These are phyloP conservation scores for Amphimedon queenslandica DNA, from an alignment of 37 sponge, comb jelly and placozoan genomes.

Conservation along the genomic window DNA sequence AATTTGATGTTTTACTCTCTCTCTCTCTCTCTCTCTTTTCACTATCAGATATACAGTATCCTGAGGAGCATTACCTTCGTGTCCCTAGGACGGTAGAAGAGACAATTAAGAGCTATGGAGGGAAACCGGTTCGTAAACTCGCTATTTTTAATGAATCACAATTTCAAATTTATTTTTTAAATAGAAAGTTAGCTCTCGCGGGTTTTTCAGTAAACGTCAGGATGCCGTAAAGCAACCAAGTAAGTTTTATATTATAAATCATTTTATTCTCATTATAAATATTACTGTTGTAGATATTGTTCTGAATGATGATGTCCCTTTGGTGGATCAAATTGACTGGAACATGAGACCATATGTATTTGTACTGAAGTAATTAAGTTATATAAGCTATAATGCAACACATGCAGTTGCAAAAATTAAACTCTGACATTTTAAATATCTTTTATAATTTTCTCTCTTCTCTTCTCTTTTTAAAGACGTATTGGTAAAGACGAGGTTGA, in stretches of 20 bases:
- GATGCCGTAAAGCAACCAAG: not conserved
- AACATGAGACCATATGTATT: slow-evolving; percentile 52
- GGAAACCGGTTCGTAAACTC: slow-evolving; percentile 28
- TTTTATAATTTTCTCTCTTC: too few relatives aligned
- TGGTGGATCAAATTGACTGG: slow-evolving; percentile 51
- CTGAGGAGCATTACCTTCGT: slow-evolving; percentile 17
- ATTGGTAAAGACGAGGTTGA: slow-evolving; percentile 26
- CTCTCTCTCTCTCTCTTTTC: too few relatives aligned
- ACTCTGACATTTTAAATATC: too few relatives aligned
- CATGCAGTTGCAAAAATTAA: too few relatives aligned
- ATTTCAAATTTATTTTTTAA: slow-evolving; percentile 1
- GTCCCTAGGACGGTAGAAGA: slow-evolving; percentile 18
- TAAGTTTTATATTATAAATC: too few relatives aligned
- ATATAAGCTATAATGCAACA: too few relatives aligned
- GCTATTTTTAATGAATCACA: not conserved
- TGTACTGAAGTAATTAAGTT: slow-evolving; percentile 49
- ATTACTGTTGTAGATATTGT: slow-evolving; percentile 15
- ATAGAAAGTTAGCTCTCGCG: not conserved
- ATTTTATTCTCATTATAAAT: too few relatives aligned
- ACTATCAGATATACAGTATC: slow-evolving; percentile 12
- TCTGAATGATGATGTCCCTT: slow-evolving; percentile 14
- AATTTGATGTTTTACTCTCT: too few relatives aligned
- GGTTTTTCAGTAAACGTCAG: not conserved
- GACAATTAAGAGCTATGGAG: slow-evolving; percentile 47
- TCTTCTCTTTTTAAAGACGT: not conserved